A percentile compares a stretch with the other conserved stretches of the same genome.
Evolutionary conservation across 2,113 vertebrate species (phyloP).

Genomic region (Heptranchias perlo): DNA sequence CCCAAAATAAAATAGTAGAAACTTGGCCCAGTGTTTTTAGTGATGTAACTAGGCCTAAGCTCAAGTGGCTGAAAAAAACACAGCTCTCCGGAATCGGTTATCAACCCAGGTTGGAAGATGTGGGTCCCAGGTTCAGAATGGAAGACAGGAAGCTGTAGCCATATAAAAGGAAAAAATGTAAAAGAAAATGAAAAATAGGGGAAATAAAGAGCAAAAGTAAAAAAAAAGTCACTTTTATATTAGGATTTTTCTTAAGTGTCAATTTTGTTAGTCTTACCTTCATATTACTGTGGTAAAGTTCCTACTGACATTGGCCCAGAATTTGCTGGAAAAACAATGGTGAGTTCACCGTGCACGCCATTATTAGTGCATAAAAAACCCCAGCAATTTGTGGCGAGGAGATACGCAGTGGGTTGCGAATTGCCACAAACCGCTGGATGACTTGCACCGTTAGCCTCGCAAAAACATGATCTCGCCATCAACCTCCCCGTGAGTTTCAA

Average conservation of each 20-base stretch:
- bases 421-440: background rate
- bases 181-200: background rate
- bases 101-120: background rate
- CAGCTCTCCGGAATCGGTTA: background rate
- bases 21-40: background rate
- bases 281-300: too few relatives aligned
- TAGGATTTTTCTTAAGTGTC: background rate
- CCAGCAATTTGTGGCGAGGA: background rate
- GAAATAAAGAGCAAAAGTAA: background rate
- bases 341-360: background rate
- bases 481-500: background rate
- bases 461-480: background rate
- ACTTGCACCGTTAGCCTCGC: too few relatives aligned
- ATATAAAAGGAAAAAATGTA: background rate
- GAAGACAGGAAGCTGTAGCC: background rate
- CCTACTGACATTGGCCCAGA: background rate
- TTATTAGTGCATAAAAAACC: background rate
- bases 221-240: background rate
- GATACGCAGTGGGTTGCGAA: background rate
- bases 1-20: background rate
- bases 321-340: background rate
- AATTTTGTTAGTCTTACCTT: too few relatives aligned
- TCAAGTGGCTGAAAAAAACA: background rate
- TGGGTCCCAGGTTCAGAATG: background rate
- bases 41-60: background rate